These are phyloP conservation scores for Dipus sagitta DNA, from an alignment of 2,797 vertebrate genomes.

Conservation along the genomic window DNA sequence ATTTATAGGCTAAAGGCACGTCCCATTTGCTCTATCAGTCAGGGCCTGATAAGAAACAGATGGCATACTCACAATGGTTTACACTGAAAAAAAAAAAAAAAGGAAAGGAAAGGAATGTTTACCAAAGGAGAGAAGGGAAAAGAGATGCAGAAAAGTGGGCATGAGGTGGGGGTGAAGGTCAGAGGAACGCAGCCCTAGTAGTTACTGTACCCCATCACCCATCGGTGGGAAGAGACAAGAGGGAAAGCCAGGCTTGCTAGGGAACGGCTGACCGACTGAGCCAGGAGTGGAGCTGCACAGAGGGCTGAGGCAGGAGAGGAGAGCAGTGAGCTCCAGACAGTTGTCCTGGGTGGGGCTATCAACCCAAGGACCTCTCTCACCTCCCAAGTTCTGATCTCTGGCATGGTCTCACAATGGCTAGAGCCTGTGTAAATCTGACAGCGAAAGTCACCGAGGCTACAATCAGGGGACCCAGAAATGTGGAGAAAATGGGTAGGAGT, in stretches of 20 bases:
- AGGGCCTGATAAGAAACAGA: not conserved
- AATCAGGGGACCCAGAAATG: not conserved
- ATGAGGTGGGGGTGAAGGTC: not conserved
- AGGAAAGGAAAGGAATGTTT: not conserved
- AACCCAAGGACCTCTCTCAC: not conserved
- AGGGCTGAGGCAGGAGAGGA: not conserved
- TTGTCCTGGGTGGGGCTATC: accelerated
- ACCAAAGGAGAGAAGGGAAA: not conserved
- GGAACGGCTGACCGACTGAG: not conserved
- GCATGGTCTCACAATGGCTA: not conserved
- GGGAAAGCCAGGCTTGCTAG: not conserved
- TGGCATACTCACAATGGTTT: not conserved
- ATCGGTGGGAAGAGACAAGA: not conserved
- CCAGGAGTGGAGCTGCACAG: not conserved
- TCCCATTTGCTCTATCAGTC: not conserved
- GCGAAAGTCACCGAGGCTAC: not conserved
- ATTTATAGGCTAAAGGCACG: not conserved
- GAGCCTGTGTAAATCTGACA: not conserved
- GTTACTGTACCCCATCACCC: not conserved
- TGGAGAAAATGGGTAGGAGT: accelerated
- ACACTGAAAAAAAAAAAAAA: not conserved
- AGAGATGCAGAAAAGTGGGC: not conserved
- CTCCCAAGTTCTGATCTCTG: not conserved
- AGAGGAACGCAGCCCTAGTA: not conserved
- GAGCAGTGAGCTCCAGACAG: not conserved